Evolutionary conservation across 2,888 invertebrate genomes (phyloP).

Genomic region (Pachymerium ferrugineum): DNA sequence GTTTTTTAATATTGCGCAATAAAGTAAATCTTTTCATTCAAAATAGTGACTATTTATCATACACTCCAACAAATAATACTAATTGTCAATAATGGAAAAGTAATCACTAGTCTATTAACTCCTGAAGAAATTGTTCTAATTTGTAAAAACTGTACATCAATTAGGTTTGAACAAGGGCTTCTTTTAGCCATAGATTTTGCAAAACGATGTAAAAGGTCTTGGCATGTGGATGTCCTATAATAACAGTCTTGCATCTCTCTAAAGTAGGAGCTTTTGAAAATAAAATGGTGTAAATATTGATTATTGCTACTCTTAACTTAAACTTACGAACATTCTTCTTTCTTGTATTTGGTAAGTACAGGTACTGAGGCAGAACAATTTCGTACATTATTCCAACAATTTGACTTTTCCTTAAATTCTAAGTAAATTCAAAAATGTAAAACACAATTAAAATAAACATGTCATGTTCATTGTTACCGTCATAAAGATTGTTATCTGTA

Average conservation of each 20-base stretch:
- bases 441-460: neutral
- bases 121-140: neutral
- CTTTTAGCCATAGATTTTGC: neutral
- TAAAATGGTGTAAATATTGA: neutral
- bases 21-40: too few relatives aligned
- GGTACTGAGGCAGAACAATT: neutral
- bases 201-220: neutral
- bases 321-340: neutral
- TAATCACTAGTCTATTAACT: too few relatives aligned
- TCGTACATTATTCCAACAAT: neutral
- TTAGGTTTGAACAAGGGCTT: neutral
- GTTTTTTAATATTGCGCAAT: too few relatives aligned
- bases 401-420: neutral
- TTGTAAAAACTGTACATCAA: neutral
- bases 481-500: neutral
- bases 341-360: neutral
- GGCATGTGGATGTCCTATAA: neutral
- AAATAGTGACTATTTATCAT: too few relatives aligned
- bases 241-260: neutral
- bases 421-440: neutral
- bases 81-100: too few relatives aligned
- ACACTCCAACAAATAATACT: too few relatives aligned
- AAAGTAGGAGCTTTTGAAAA: neutral
- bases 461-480: neutral
- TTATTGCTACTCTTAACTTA: neutral